Base-by-base conservation (phyloP, 2,797 vertebrate genomes). In the Prunella strophiata region DNA sequence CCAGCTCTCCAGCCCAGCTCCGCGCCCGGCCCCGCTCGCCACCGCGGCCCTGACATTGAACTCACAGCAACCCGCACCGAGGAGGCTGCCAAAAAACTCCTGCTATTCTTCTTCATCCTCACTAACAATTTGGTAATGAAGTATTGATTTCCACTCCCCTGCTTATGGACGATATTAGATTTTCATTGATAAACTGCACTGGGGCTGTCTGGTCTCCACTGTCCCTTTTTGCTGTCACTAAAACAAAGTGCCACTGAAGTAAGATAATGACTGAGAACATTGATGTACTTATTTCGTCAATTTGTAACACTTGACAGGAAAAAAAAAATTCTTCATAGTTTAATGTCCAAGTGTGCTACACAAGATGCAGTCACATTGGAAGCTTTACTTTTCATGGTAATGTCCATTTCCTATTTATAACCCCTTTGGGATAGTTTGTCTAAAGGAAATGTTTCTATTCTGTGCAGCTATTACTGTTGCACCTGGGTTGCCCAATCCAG, bases 71-170 rank as follows among this genome's bases (percentile, higher is more conserved):
- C 98, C 98, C 82, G 96, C 93, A 98, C 98, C 86, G 76, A 98
- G 96, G 98, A 98, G 98, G 98, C 98, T 98, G 98, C 98, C 98
- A 98, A 98, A 98, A 94, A 93, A 43, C 98, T 98, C 98, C 97
- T 72, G 97, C 98, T 98, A 99, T 99, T 98, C 98, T 98, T 99
- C 99, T 99, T 99, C 99, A 98, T 98, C 98, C 98, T 98, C 98
- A 98, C 99, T 98, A 99, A 99, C 99, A 99, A 99, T 99, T 99
- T 99, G 99, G 99, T 99, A 99, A 99, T 99, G 99, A 99, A 99
- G 99, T 99, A 99, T 99, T 99, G 99, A 99, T 99, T 99, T 99
- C 98, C 98, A 98, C 99, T 99, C 99, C 98, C 97, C 98, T 98
- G 96, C 99, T 99, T 99, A 99, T 99, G 98, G 99, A 99, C 98